Base-by-base conservation (phyloP, 2,888 invertebrate genomes). In the Anarsia innoxiella region DNA sequence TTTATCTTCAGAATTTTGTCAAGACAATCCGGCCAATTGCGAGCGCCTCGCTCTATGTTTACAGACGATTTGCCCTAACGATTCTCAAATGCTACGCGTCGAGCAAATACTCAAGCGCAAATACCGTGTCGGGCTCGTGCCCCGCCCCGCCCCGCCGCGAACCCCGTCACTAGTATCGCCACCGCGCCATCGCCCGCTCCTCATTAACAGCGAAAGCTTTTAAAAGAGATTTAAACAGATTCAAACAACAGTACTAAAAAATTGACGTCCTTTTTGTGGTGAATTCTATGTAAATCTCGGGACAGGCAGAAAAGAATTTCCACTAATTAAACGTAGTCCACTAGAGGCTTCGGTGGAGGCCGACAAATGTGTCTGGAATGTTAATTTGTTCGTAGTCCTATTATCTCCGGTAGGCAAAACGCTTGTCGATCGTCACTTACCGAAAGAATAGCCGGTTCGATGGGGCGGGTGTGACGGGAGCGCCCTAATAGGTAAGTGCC, bases 51-150 rank as follows among this genome's bases (percentile, higher is more conserved):
- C 66, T 69, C 58, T 56, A 53, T 79, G 74, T 79, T 83, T 80
- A 66, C 75, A 60, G 65, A 76, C 67, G 71, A 75, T 76, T 75
- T 71, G 67, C 73, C 65, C 72, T 83, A 82, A 83, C 79, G 73
- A 78, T 83, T 74, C 72, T 77, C 79, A 76, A 83, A 80, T 74
- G 76, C 71, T 78, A 78, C 75, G 79, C 80, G 78, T 71, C 64
- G 66, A 53, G 71, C 69, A 75, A 79, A 76, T 67, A 82, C 67
- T 73, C 64, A 45, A 67, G 66, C 61, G 70, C 75, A 73, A 79
- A 78, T 63, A 73, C 59, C 58, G 60, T 56, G 59, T 58, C 57
- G 60, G 62, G 51, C 54, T 56, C 47, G 52, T 48, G n/a, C 49
- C 54, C 44, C 50, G 43, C 54, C 45, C 47, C 47, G 38, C 40